phyloP scores from a whole-genome alignment of 2,888 invertebrate genomes.

The Harpagoxenus sublaevis region DNA sequence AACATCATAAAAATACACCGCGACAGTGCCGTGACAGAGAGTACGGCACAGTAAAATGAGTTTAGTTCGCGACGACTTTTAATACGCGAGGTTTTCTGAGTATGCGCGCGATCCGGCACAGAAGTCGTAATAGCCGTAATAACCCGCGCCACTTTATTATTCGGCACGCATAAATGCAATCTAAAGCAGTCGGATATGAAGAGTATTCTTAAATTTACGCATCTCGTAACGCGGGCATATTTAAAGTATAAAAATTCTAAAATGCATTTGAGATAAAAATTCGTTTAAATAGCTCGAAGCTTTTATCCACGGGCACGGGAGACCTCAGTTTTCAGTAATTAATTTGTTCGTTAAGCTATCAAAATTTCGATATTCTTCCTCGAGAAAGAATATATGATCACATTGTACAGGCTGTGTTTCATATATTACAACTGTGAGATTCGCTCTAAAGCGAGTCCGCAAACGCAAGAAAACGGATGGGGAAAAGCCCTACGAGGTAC shows the following conservation, averaged over 20 bases:
- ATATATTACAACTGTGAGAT: background rate
- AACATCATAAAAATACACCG: constrained; percentile 35
- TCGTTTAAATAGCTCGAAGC: background rate
- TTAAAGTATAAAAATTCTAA: background rate
- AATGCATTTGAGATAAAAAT: background rate
- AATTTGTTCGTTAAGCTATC: background rate
- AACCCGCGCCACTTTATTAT: constrained; percentile 16
- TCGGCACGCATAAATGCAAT: constrained; percentile 19
- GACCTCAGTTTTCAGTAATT: background rate
- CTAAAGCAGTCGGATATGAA: background rate
- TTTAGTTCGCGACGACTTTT: constrained; percentile 33
- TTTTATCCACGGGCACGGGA: background rate
- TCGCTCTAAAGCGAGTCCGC: constrained; percentile 19
- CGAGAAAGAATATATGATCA: constrained; percentile 21
- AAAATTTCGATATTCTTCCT: background rate
- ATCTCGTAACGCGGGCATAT: background rate
- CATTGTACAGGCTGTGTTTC: background rate
- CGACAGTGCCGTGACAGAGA: constrained; percentile 23
- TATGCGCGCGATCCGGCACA: background rate
- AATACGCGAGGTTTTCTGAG: constrained; percentile 20
- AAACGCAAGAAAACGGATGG: constrained; percentile 43
- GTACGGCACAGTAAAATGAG: constrained; percentile 39
- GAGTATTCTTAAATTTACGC: background rate
- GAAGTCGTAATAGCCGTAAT: constrained; percentile 23
- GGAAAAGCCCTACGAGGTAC: constrained; percentile 40